Evolutionary conservation across 2,113 vertebrate species (phyloP), one percentile per base, ranked within the genome.

Genomic region (Clarias magur): DNA sequence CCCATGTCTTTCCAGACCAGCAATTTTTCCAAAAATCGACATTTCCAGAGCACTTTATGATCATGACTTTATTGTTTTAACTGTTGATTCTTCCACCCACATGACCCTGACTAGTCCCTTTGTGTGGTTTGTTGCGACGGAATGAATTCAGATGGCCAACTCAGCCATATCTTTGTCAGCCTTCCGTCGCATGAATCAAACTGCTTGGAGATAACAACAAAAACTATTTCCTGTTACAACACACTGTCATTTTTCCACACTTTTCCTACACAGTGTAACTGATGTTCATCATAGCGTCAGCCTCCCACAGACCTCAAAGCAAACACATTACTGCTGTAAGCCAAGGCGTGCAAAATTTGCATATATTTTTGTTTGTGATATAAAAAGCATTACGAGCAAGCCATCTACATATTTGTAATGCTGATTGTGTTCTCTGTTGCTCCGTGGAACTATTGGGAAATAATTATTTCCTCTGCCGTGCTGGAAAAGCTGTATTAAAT

Each of bases 21-120:
- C 30, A 42, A 60, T 81, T 81, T 81, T 30, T 65, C 13, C 25
- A 30, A n/a, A 57, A 30, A 17, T 0, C 17, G 48, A 42, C 53
- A 79, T 87, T 78, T 78, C 38, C 53, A 34, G n/a, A 23, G 25
- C 78, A 15, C 19, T 80, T 82, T 42, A 4, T 13, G 48, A 59
- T 4, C 2, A 10, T 2, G 27, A 25, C 60, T 84, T 83, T 90
- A 82, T 82, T 84, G 79, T 80, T 88, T 84, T 90, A 88, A 88
- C 87, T 17, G 38, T 76, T 87, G 85, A 81, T 68, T 86, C 86
- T 82, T 90, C 62, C 76, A 73, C 87, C 85, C 82, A 90, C 79
- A 88, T 42, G 27, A 38, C 27, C 25, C 19, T 88, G 65, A 90
- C 86, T 86, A 81, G 79, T 80, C 54, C 53, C 75, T 86, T 88